phyloP scores from a whole-genome alignment of 2,888 invertebrate species.

The Urechis unicinctus region DNA sequence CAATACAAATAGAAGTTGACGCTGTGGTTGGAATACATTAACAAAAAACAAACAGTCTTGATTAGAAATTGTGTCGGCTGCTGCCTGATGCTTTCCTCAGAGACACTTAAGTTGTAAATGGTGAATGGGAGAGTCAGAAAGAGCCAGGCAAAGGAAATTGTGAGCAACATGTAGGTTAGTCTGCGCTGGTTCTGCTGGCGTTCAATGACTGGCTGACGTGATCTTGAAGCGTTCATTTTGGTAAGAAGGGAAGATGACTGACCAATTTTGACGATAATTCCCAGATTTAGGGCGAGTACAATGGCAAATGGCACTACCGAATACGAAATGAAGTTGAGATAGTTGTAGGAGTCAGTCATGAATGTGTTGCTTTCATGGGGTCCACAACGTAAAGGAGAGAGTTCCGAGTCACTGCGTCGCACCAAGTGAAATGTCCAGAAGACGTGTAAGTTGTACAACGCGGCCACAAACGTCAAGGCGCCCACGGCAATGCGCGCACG shows the following conservation, averaged over 20 bases:
- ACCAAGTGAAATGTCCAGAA: conserved; percentile 9
- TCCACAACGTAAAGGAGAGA: conserved; percentile 19
- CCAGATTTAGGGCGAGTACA: conserved; percentile 31
- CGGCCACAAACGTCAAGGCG: background rate
- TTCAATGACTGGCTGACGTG: no score
- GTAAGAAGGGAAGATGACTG: background rate
- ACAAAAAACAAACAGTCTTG: conserved; percentile 15
- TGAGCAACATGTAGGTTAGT: conserved; percentile 15
- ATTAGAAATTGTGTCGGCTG: conserved; percentile 2
- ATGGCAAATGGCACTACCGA: conserved; percentile 34
- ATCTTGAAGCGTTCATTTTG: no score
- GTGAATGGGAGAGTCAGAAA: conserved; percentile 16
- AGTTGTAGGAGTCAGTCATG: conserved; percentile 28
- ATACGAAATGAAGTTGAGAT: conserved; percentile 33
- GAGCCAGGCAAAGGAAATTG: conserved; percentile 18
- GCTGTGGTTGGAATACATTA: no score
- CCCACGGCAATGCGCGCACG: conserved; percentile 7
- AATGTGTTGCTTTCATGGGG: conserved; percentile 23
- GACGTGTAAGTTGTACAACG: conserved; percentile 12
- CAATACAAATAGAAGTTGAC: conserved; percentile 21
- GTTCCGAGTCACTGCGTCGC: background rate
- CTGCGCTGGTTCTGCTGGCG: conserved; percentile 5
- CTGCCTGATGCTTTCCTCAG: no score
- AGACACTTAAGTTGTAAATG: conserved; percentile 4
- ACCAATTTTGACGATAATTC: conserved; percentile 23